Evolutionary conservation across 1,140 invertebrate genomes (phyloP).

Genomic region (Gryon sp.): DNA sequence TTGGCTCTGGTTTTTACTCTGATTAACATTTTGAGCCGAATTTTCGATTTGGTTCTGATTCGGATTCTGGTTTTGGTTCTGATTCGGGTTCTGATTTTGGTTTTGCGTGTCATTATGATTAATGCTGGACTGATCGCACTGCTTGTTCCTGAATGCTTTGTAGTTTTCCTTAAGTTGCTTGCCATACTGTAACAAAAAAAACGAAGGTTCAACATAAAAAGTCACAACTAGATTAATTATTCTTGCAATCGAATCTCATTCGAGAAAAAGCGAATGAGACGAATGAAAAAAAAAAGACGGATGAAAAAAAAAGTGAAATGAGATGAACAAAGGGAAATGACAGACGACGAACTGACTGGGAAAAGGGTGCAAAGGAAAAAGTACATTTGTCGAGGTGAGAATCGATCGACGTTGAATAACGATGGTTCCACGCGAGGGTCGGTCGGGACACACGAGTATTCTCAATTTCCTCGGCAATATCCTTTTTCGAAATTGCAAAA

Average conservation of each 20-base stretch:
- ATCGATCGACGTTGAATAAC: conserved; percentile 56
- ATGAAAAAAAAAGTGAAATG: background rate
- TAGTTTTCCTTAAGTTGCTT: conserved; percentile 84
- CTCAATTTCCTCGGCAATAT: conserved; percentile 47
- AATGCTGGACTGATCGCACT: conserved; percentile 74
- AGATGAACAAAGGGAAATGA: conserved; percentile 5
- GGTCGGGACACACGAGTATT: conserved; percentile 23
- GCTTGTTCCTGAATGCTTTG: conserved; percentile 82
- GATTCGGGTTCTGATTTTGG: conserved; percentile 27
- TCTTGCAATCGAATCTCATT: background rate
- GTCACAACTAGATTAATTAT: conserved; percentile 19
- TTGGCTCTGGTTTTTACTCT: conserved; percentile 11
- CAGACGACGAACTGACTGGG: background rate
- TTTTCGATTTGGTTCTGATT: conserved; percentile 10
- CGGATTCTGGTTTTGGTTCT: conserved; percentile 16
- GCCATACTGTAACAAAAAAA: conserved; percentile 81
- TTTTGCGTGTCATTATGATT: conserved; percentile 42
- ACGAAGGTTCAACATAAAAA: conserved; percentile 19
- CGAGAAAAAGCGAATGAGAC: background rate
- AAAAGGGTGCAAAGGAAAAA: conserved; percentile 13
- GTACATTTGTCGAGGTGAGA: conserved; percentile 48
- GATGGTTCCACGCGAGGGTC: conserved; percentile 24
- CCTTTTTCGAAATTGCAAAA: conserved; percentile 44
- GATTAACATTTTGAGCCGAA: too few relatives aligned
- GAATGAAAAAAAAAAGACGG: background rate